Evolutionary conservation across 2,888 invertebrate genomes (phyloP).

Genomic region (Cerceris rybyensis): DNA sequence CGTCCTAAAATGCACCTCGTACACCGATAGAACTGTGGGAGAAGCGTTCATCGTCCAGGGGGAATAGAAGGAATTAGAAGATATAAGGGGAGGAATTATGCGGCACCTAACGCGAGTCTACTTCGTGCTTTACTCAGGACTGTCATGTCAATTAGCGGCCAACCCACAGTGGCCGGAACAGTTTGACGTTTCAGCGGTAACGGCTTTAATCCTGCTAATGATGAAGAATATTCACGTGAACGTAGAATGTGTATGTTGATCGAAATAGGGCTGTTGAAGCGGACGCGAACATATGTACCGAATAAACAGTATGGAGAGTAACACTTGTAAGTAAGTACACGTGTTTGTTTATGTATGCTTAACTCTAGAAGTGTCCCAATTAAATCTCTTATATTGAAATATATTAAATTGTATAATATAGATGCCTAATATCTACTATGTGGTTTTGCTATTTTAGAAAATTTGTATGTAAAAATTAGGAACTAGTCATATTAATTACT

Average conservation of each 20-base stretch:
- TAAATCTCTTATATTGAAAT: too few species aligned
- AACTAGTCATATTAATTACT: too few species aligned
- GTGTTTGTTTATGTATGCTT: too few species aligned
- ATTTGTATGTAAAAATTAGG: too few species aligned
- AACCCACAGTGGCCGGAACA: conserved; percentile 18
- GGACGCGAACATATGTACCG: background rate
- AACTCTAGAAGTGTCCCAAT: too few species aligned
- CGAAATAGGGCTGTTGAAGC: conserved; percentile 14
- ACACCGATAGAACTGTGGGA: conserved; percentile 16
- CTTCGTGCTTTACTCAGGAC: conserved; percentile 23
- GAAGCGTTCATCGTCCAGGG: background rate
- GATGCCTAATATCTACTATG: too few species aligned
- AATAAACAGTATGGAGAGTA: conserved; percentile 8
- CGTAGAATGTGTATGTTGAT: conserved; percentile 8
- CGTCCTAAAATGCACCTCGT: background rate
- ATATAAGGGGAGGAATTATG: conserved; percentile 29
- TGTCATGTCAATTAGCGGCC: conserved; percentile 42
- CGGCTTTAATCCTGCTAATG: conserved; percentile 45
- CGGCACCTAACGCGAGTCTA: conserved; percentile 21
- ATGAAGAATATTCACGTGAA: conserved; percentile 37
- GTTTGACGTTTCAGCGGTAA: conserved; percentile 40
- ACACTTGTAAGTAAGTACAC: background rate
- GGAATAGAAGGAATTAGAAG: conserved; percentile 40
- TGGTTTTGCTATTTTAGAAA: too few species aligned
- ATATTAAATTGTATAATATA: too few species aligned